Evolutionary conservation across 2,888 invertebrate species (phyloP), one percentile per base, ranked within the genome.

Genomic region (Agrochola circellaris): DNA sequence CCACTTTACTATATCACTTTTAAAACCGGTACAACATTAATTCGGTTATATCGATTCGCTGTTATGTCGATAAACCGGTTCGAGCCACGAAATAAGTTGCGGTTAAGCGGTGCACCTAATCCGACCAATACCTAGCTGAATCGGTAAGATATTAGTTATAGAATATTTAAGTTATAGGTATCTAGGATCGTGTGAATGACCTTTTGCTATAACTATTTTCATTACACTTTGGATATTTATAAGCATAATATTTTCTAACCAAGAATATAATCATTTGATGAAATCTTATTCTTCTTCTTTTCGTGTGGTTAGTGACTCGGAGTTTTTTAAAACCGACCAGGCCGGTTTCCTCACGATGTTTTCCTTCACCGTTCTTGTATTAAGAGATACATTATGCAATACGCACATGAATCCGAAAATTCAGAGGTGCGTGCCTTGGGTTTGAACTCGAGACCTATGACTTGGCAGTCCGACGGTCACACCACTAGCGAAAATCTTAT

Each of bases 71-170:
- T 65, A 56, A 65, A 78, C 78, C 30, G 23, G 58, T 66, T 66
- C 20, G 3, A 60, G 75, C 75, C 66, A 48, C 81, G 34, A 58
- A 87, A 87, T 84, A 71, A 65, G 58, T 74, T 72, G 79, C 64
- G 78, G 84, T 82, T 62, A 67, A 48, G 78, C 62, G 38, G 79
- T 77, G 51, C 56, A 65, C 78, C 79, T 76, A 71, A 83, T 85
- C 45, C 75, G 34, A 45, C 42, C 60, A 65, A 68, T 68, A 65
- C 0, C 11, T 42, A 73, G 17, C 26, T 68, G 60, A 81, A 65
- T 61, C 15, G 7, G 42, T 67, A 38, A 73, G 34, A 62, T 72
- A 68, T 30, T 8, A 34, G 48, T 56, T 71, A 62, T 73, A 38
- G 26, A 70, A 77, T 81, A 71, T 71, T 70, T 54, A 73, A 81